These are phyloP conservation scores for Drosophila truncata DNA, from an alignment of 1,140 invertebrate genomes.

Conservation along the genomic window DNA sequence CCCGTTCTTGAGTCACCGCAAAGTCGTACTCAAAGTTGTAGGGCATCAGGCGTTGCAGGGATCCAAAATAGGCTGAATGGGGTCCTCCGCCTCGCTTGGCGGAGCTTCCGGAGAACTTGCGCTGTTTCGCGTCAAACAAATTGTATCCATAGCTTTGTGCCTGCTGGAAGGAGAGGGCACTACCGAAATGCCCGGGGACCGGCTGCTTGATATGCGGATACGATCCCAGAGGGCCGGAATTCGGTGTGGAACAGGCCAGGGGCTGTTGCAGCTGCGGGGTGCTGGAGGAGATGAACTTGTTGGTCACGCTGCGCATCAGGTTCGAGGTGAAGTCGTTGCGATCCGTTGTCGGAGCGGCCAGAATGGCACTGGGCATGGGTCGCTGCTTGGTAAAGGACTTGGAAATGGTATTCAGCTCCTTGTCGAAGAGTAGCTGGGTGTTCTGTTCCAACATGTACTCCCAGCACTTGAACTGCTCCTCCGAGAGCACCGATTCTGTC, in stretches of 20 bases:
- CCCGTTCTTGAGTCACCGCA: constrained; percentile 91
- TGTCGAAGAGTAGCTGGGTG: constrained; percentile 94
- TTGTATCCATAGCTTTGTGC: constrained; percentile 68
- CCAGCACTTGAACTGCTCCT: constrained; percentile 96
- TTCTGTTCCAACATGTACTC: constrained; percentile 97
- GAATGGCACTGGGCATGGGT: constrained; percentile 79
- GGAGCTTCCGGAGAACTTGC: constrained; percentile 73
- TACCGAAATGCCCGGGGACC: constrained; percentile 89
- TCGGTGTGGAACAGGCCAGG: constrained; percentile 5
- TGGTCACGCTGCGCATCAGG: constrained; percentile 68
- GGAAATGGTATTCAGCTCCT: constrained; percentile 93
- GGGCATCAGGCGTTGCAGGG: constrained; percentile 92
- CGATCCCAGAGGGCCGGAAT: constrained; percentile 17
- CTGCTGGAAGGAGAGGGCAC: constrained; percentile 90
- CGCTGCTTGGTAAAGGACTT: constrained; percentile 87
- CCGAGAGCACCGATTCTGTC: constrained; percentile 88
- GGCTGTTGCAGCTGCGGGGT: constrained; percentile 66
- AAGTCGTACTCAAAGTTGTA: constrained; percentile 94
- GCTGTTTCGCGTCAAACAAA: constrained; percentile 84
- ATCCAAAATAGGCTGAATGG: constrained; percentile 94
- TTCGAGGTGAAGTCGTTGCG: constrained; percentile 76
- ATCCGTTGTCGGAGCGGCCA: constrained; percentile 58
- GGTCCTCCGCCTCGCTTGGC: constrained; percentile 88
- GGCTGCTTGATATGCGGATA: constrained; percentile 56
- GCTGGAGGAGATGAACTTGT: constrained; percentile 82